Evolutionary conservation across 2,888 invertebrate species (phyloP).

Genomic region (Agonum fuliginosum): DNA sequence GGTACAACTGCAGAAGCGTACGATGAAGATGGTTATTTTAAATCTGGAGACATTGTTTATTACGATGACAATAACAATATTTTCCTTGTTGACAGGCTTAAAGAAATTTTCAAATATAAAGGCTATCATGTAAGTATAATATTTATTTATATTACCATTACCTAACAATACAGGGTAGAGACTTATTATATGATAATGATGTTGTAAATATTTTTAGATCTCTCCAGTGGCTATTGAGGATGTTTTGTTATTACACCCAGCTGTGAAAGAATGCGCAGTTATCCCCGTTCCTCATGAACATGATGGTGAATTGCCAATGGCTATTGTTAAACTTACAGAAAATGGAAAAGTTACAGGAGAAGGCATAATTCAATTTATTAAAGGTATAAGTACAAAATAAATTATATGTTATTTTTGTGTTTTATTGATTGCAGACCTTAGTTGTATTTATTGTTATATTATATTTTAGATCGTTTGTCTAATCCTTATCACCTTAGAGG

Average conservation of each 20-base stretch:
- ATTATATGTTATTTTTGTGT: no score
- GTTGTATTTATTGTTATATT: background rate
- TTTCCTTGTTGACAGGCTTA: constrained; percentile 71
- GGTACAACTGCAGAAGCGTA: constrained; percentile 69
- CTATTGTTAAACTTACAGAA: constrained; percentile 77
- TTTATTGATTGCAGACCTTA: background rate
- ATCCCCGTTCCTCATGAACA: constrained; percentile 80
- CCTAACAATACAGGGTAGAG: background rate
- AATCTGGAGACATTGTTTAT: constrained; percentile 72
- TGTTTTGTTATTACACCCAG: constrained; percentile 80
- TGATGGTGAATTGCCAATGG: constrained; percentile 83
- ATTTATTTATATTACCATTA: background rate
- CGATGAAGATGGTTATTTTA: constrained; percentile 70
- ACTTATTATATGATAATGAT: background rate
- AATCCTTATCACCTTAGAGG: constrained; percentile 30
- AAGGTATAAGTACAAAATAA: constrained; percentile 25
- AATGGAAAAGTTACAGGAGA: constrained; percentile 72
- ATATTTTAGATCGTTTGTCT: constrained; percentile 20
- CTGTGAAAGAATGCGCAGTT: constrained; percentile 85
- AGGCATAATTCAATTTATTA: constrained; percentile 76
- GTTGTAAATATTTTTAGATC: constrained; percentile 70
- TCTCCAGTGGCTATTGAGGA: constrained; percentile 88
- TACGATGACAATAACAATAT: constrained; percentile 71
- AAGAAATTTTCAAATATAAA: constrained; percentile 71
- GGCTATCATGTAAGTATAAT: constrained; percentile 69